phyloP scores from a whole-genome alignment of 2,113 vertebrate species.

The human region DNA sequence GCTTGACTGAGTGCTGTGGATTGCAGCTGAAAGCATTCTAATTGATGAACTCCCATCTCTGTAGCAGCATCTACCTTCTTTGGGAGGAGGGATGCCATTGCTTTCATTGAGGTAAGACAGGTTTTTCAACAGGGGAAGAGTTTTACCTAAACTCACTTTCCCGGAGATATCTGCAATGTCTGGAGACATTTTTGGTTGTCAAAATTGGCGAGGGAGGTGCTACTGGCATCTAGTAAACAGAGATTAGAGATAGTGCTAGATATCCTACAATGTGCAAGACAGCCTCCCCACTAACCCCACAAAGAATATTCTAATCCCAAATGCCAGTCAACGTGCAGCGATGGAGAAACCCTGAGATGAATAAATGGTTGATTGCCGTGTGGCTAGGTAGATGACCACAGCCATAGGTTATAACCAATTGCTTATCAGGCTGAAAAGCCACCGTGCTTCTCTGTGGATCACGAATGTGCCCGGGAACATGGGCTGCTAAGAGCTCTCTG shows the following conservation, averaged over 20 bases:
- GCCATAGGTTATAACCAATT: accelerated
- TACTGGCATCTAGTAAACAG: accelerated
- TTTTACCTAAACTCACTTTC: not conserved
- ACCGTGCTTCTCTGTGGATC: not conserved
- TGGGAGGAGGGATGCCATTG: not conserved
- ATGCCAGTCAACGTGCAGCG: accelerated
- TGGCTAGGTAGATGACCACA: not conserved
- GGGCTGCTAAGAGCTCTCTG: not conserved
- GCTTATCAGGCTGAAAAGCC: not conserved
- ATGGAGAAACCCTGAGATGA: not conserved
- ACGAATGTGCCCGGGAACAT: accelerated
- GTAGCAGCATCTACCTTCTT: not conserved
- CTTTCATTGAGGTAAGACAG: not conserved
- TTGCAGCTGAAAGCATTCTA: no score
- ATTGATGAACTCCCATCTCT: accelerated
- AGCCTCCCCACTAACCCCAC: no score
- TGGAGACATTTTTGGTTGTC: no score
- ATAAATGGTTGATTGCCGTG: accelerated
- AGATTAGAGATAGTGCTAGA: no score
- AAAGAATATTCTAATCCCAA: not conserved
- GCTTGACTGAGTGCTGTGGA: not conserved
- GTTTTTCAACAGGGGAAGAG: not conserved
- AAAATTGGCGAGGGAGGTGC: not conserved
- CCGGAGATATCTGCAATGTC: not conserved
- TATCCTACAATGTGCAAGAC: accelerated